Conservation (phyloP, 2,888 invertebrate species). For the Drosophila engyochracea region DNA sequence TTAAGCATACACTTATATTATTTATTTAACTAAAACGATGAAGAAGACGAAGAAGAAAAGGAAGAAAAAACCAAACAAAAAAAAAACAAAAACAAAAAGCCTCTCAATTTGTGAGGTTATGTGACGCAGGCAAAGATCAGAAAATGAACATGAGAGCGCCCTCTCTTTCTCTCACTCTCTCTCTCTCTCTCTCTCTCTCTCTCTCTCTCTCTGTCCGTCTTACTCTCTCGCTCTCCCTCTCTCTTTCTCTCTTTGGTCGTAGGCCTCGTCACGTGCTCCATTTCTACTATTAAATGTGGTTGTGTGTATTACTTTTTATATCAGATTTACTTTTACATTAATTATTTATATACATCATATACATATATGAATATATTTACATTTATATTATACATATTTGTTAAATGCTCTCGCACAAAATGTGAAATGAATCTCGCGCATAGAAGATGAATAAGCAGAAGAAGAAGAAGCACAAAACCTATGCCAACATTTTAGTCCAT, state of each 20-base stretch:
- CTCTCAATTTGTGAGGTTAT: conserved; percentile 25
- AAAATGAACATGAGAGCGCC: not conserved
- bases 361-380: conserved; percentile 15
- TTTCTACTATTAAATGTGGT: conserved; percentile 73
- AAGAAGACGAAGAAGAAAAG: not conserved
- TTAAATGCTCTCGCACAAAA: conserved; percentile 63
- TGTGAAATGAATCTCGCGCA: conserved; percentile 66
- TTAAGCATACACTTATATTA: conserved; percentile 58
- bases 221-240: not conserved
- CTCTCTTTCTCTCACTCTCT: not conserved
- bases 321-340: conserved; percentile 53
- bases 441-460: conserved; percentile 7
- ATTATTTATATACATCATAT: conserved; percentile 35
- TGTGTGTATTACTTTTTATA: conserved; percentile 77
- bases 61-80: not conserved
- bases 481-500: conserved; percentile 66
- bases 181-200: not conserved
- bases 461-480: conserved; percentile 46
- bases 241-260: not conserved
- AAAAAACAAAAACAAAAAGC: not conserved
- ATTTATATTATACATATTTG: conserved; percentile 25
- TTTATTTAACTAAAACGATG: conserved; percentile 39
- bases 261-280: conserved; percentile 40
- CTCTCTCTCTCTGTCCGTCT: not conserved
- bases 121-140: conserved; percentile 4